Percentiles rank a stretch among this genome's conserved stretches.
Evolutionary conservation across 1,140 invertebrate species (phyloP).

Genomic region (Procambarus clarkii): DNA sequence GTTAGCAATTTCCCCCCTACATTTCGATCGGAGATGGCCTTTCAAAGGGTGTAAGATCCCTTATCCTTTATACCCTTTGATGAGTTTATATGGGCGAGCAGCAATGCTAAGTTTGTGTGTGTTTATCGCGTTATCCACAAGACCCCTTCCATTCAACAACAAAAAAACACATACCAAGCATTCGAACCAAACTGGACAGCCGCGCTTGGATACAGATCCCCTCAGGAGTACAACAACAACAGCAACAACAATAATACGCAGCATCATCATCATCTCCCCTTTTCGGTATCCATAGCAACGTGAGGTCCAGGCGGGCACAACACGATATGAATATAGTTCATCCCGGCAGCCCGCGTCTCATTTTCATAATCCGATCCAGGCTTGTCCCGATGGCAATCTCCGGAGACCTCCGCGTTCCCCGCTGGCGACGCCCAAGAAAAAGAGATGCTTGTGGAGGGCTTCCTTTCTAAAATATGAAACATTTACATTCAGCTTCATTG

Average conservation of each 20-base stretch:
- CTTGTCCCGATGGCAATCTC: constrained; percentile 67
- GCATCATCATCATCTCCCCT: constrained; percentile 26
- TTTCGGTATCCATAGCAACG: constrained; percentile 68
- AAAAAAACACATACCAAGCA: not conserved
- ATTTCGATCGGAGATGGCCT: constrained; percentile 68
- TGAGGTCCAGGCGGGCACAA: constrained; percentile 66
- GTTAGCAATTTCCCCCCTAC: constrained; percentile 66
- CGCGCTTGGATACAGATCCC: constrained; percentile 40
- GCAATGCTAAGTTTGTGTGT: not conserved
- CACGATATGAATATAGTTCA: constrained; percentile 69
- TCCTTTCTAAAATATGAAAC: constrained; percentile 42
- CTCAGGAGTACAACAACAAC: not conserved
- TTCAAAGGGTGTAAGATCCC: constrained; percentile 51
- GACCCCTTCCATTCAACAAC: not conserved
- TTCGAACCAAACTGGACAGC: constrained; percentile 31
- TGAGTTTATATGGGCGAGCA: not conserved
- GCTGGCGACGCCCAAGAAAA: constrained; percentile 47
- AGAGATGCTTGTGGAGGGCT: constrained; percentile 25
- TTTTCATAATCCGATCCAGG: constrained; percentile 63
- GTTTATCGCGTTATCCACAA: not conserved
- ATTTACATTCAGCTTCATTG: constrained; percentile 51
- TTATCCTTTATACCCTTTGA: constrained; percentile 58
- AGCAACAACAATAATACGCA: constrained; percentile 42
- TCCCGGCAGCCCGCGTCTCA: constrained; percentile 60
- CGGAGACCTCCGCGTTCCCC: constrained; percentile 50